Base-by-base conservation (phyloP, 2,797 vertebrate genomes). In the Delichon dasypus region DNA sequence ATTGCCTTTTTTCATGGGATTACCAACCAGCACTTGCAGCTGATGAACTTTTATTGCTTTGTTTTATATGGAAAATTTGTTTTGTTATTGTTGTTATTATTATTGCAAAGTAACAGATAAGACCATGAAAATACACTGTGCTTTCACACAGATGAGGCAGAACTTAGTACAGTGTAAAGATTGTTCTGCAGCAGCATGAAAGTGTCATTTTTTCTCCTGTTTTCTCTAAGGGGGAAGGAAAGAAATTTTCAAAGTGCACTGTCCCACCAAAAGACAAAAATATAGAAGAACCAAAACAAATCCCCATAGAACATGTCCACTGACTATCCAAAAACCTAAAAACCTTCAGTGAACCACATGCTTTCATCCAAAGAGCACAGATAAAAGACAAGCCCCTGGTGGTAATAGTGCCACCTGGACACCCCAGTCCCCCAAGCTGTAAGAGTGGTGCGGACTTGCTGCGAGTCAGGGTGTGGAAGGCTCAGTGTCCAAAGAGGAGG, bases 391-490 rank as follows among this genome's bases (percentile, higher is more conserved):
- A 66, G 40, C n/a, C 42, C 30, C 57, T 55, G 32, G 22, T 65
- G 48, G 19, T 47, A 5, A 2, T 4, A 2, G 50, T 74, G 65
- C 11, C 23, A 16, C 29, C 25, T 1, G 0, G 40, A 58, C 60
- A 45, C 34, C 29, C 53, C 66, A 17, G 57, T 30, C 3, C 62
- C 45, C 12, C 1, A 6, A 11, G 51, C 1, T 30, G 34, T 30
- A 2, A 5, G 16, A 47, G 73, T 29, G 26, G n/a, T 26, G 32
- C 67, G 68, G 15, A 10, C 18, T 30, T 55, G 3, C 34, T 68
- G 58, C 0, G 0, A 16, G 60, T 17, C 2, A 1, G 22, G 44
- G 6, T 58, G 34, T 0, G 5, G 5, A 2, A 50, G 36, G 71
- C 47, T 88, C 40, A 9, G 36, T 9, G 9, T 10, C 25, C 3